Evolutionary conservation across 2,888 invertebrate species (phyloP), one percentile per base, ranked within the genome.

Genomic region (Brachycybe producta): DNA sequence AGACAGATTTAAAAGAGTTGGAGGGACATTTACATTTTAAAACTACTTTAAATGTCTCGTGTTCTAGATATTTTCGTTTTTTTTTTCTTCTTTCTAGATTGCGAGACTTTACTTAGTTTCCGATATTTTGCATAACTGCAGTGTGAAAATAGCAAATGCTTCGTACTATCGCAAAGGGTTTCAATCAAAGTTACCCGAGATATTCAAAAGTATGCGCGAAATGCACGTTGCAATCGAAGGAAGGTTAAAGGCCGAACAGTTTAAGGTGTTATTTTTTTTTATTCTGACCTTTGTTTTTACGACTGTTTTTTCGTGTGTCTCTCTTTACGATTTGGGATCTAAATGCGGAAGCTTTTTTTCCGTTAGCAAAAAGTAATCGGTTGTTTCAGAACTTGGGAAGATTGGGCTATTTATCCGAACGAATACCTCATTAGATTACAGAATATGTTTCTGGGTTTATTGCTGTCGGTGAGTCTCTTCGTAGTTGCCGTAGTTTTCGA

Each of bases 111-210:
- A 94, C 72, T 77, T 99, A 54, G 78, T 98, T 47, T 92, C 92
- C 2, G 98, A 99, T 68, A 85, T 99, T 57, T 74, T 99, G 58
- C 90, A 95, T 67, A 98, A 98, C 69, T 92, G 94, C 64, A 86
- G 87, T 55, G 88, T 91, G 5, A 92, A 92, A 75, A 84, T 97
- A 24, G 83, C 87, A 39, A 94, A 97, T 70, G 97, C 94, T 1
- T 91, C 91, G 46, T 90, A 85, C 62, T 99, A 84, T 63, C 73
- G 90, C 56, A 80, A 78, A 71, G 82, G 84, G 82, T 86, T 94
- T 70, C 91, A 95, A 65, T 73, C 75, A 44, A 82, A 86, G 53
- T 73, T 91, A 61, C 61, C 80, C 57, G 82, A 76, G 47, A 78
- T 95, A 64, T 81, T 91, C 70, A 78, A 72, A 61, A 75, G 80